Percentiles rank a stretch among this genome's conserved stretches.
Evolutionary conservation across 2,797 vertebrate genomes (phyloP).

Genomic region (Danio jaintianensis): DNA sequence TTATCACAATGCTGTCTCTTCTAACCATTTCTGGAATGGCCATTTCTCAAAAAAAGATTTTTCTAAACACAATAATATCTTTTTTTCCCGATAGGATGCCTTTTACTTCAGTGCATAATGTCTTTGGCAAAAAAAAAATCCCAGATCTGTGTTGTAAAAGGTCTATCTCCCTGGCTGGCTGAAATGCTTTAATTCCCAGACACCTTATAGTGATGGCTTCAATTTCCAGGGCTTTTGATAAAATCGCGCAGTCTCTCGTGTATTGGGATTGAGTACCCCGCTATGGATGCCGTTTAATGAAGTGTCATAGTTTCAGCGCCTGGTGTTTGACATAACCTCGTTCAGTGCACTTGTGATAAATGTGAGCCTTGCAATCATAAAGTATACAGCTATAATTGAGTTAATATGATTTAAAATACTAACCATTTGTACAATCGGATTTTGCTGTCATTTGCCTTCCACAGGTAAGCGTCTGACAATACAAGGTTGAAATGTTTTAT

Average conservation of each 20-base stretch:
- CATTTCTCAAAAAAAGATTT: slow-evolving; percentile 69
- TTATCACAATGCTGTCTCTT: slow-evolving; percentile 58
- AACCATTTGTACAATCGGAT: slow-evolving; percentile 90
- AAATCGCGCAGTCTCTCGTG: slow-evolving; percentile 87
- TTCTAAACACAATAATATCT: slow-evolving; percentile 77
- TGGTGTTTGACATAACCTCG: slow-evolving; percentile 84
- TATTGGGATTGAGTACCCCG: slow-evolving; percentile 82
- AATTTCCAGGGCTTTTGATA: slow-evolving; percentile 96
- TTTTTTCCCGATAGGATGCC: slow-evolving; percentile 71
- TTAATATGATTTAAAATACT: slow-evolving; percentile 99
- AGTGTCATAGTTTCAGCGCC: slow-evolving; percentile 79
- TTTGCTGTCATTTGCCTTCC: slow-evolving; percentile 70
- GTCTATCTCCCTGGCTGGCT: slow-evolving; percentile 88
- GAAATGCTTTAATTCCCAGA: slow-evolving; percentile 92
- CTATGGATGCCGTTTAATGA: slow-evolving; percentile 83
- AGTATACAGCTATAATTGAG: slow-evolving; percentile 97
- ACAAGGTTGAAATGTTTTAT: slow-evolving; percentile 58
- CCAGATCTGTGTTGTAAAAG: slow-evolving; percentile 88
- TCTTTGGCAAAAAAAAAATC: slow-evolving; percentile 76
- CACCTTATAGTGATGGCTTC: slow-evolving; percentile 94
- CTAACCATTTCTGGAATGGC: slow-evolving; percentile 59
- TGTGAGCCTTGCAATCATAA: slow-evolving; percentile 86
- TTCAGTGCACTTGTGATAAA: slow-evolving; percentile 88
- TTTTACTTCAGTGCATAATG: slow-evolving; percentile 83
- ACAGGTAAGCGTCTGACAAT: slow-evolving; percentile 66